phyloP scores from a whole-genome alignment of 2,797 vertebrate genomes.

The Spea hammondii region DNA sequence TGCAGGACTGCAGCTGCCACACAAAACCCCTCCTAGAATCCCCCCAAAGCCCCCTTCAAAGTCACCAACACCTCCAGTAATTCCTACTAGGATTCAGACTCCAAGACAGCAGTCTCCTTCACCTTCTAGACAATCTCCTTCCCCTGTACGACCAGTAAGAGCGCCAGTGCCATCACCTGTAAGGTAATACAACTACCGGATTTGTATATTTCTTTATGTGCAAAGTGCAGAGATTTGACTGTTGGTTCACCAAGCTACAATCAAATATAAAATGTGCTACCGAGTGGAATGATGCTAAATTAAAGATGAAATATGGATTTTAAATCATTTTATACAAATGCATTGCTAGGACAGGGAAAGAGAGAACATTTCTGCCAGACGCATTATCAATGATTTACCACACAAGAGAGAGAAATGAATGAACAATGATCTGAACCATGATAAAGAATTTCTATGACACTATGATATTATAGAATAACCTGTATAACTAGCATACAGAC shows the following conservation, averaged over 20 bases:
- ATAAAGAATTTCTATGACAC: no score
- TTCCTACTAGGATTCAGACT: constrained; percentile 75
- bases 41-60: constrained; percentile 88
- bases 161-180: constrained; percentile 83
- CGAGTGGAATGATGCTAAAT: background rate
- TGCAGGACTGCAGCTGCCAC: constrained; percentile 80
- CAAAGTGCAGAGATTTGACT: no score
- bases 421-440: no score
- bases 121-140: constrained; percentile 91
- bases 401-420: background rate
- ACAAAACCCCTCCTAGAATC: constrained; percentile 93
- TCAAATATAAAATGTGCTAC: no score
- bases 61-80: constrained; percentile 82
- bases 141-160: constrained; percentile 91
- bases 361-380: no score
- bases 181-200: constrained; percentile 69
- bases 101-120: constrained; percentile 92
- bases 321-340: background rate
- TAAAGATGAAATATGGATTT: no score
- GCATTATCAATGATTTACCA: background rate
- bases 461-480: no score
- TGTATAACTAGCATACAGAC: no score
- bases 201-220: no score
- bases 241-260: no score
- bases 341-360: no score